phyloP scores from a whole-genome alignment of 2,888 invertebrate genomes.

The Pandemis heparana region DNA sequence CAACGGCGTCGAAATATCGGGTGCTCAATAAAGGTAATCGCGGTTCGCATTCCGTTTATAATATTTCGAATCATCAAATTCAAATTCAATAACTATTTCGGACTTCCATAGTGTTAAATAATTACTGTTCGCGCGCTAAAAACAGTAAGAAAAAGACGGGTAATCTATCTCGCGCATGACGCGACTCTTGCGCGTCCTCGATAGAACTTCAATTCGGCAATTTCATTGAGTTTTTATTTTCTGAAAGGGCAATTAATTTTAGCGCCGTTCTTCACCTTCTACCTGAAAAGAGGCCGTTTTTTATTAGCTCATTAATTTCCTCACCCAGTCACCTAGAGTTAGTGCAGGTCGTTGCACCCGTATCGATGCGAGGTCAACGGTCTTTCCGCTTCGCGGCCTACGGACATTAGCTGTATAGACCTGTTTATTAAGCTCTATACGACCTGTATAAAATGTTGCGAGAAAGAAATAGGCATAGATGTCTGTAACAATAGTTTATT shows the following conservation, averaged over 20 bases:
- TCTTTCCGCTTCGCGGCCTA: constrained; percentile 16
- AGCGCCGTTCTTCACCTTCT: not conserved
- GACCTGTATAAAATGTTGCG: not conserved
- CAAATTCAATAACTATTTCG: too few relatives aligned
- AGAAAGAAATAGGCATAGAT: not conserved
- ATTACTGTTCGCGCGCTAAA: too few relatives aligned
- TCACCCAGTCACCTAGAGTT: constrained; percentile 28
- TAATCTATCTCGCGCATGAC: too few relatives aligned
- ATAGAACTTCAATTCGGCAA: too few relatives aligned
- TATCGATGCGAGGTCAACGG: constrained; percentile 36
- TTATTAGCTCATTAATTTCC: constrained; percentile 29
- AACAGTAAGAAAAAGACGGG: too few relatives aligned
- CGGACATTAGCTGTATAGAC: not conserved
- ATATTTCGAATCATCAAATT: too few relatives aligned
- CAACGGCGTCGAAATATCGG: too few relatives aligned
- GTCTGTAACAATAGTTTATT: not conserved
- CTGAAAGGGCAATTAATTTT: not conserved
- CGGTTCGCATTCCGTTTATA: too few relatives aligned
- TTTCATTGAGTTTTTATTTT: too few relatives aligned
- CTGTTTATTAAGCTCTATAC: not conserved
- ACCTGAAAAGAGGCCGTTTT: not conserved
- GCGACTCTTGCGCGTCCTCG: too few relatives aligned
- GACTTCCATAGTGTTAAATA: too few relatives aligned
- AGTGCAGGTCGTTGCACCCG: constrained; percentile 34
- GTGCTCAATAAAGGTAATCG: too few relatives aligned